Conservation (phyloP, 1,140 invertebrate genomes). For the Dendroctonus ponderosae region DNA sequence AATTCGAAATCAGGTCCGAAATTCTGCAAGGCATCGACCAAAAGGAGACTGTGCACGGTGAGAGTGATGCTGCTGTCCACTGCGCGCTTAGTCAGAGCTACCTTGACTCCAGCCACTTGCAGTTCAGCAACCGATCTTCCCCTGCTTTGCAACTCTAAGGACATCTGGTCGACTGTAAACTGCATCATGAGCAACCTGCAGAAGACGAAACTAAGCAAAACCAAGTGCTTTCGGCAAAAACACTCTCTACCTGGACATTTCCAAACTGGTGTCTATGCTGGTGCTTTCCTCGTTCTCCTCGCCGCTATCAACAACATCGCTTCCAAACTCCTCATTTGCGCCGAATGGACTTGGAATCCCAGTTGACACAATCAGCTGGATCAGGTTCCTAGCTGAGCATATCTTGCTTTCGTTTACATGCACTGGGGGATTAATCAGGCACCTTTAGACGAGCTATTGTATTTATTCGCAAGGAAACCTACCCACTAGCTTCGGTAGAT, state of each 20-base stretch:
- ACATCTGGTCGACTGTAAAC: slow-evolving; percentile 85
- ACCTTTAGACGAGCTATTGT: background rate
- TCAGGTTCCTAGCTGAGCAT: slow-evolving; percentile 56
- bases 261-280: slow-evolving; percentile 30
- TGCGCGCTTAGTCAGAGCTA: slow-evolving; percentile 69
- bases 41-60: slow-evolving; percentile 85
- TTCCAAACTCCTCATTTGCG: slow-evolving; percentile 21
- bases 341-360: slow-evolving; percentile 54
- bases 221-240: background rate
- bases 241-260: slow-evolving; percentile 29
- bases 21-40: slow-evolving; percentile 93
- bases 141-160: slow-evolving; percentile 79
- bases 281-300: slow-evolving; percentile 25
- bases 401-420: slow-evolving; percentile 90
- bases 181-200: slow-evolving; percentile 74
- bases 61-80: slow-evolving; percentile 74
- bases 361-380: slow-evolving; percentile 50
- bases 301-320: slow-evolving; percentile 12
- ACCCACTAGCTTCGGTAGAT: slow-evolving; percentile 71
- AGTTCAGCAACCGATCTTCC: slow-evolving; percentile 86
- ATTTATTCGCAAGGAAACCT: background rate
- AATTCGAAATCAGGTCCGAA: slow-evolving; percentile 94
- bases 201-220: slow-evolving; percentile 20
- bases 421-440: slow-evolving; percentile 53
- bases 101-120: slow-evolving; percentile 84